phyloP scores from a whole-genome alignment of 1,140 invertebrate genomes.

The Caenorhabditis briggsae region DNA sequence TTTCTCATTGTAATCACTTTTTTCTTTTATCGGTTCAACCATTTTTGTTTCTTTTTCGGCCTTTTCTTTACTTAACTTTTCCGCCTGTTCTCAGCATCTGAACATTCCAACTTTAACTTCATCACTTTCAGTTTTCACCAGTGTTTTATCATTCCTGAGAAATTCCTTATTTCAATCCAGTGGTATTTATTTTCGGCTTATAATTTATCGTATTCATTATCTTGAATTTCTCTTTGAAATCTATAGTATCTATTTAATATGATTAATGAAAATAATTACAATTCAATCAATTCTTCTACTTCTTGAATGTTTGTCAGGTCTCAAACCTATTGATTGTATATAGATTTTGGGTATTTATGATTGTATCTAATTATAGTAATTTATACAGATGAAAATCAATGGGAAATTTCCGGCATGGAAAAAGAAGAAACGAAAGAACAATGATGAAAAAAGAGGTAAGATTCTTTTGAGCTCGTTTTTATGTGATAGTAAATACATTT shows the following conservation, averaged over 20 bases:
- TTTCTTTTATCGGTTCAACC: constrained; percentile 26
- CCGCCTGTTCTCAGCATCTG: background rate
- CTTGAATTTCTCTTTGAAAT: too few relatives aligned
- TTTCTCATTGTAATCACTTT: background rate
- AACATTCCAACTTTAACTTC: background rate
- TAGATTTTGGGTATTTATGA: background rate
- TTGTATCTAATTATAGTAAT: background rate
- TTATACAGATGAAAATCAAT: constrained; percentile 21
- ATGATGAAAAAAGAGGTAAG: constrained; percentile 1
- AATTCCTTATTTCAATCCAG: too few relatives aligned
- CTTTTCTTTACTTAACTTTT: background rate
- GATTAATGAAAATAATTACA: constrained; percentile 2
- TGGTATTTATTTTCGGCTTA: too few relatives aligned
- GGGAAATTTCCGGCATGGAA: constrained; percentile 42
- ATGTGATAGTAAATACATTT: background rate
- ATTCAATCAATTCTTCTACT: background rate
- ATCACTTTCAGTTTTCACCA: too few relatives aligned
- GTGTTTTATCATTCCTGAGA: background rate
- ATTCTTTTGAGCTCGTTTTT: background rate
- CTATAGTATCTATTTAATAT: too few relatives aligned
- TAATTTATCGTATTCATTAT: too few relatives aligned
- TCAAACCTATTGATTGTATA: background rate
- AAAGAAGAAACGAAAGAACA: constrained; percentile 25
- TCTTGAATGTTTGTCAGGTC: background rate
- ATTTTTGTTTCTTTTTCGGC: background rate